Conservation (phyloP, 92 coral and sea anemone genomes). For the Parazoanthus darwini region DNA sequence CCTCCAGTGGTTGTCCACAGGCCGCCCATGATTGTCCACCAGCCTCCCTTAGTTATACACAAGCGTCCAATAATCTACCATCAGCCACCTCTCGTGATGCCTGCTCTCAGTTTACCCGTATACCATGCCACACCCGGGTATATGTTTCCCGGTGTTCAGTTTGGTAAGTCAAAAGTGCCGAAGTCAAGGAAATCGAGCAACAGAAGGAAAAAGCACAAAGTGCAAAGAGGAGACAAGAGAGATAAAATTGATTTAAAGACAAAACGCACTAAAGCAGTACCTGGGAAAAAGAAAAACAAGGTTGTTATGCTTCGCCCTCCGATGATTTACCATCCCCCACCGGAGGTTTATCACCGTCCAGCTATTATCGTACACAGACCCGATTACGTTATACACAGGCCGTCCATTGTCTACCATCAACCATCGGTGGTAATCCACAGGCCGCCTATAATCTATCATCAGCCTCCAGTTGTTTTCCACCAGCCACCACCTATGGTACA, state of each 20-base stretch:
- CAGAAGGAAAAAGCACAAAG: constrained; percentile 26
- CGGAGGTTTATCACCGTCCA: constrained; percentile 97
- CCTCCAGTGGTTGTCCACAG: constrained; percentile 71
- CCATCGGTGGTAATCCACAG: constrained; percentile 94
- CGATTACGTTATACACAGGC: constrained; percentile 83
- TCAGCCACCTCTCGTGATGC: constrained; percentile 72
- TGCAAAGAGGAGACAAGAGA: constrained; percentile 17
- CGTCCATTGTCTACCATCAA: constrained; percentile 93
- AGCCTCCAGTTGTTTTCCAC: constrained; percentile 96
- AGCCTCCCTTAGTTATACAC: constrained; percentile 73
- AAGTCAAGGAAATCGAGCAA: constrained; percentile 9
- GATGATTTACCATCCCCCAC: constrained; percentile 96
- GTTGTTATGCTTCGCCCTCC: constrained; percentile 90
- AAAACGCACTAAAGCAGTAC: constrained; percentile 12
- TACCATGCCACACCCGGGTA: constrained; percentile 49
- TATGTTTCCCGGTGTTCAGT: constrained; percentile 40
- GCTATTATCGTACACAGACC: constrained; percentile 91
- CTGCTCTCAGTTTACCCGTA: constrained; percentile 59
- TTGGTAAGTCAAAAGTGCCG: constrained; percentile 57
- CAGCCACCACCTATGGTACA: constrained; percentile 95
- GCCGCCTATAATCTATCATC: constrained; percentile 86
- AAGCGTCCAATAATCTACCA: constrained; percentile 77
- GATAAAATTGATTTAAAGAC: not conserved
- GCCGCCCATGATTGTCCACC: constrained; percentile 76
- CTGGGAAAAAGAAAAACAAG: constrained; percentile 77